A percentile compares a stretch with the other conserved stretches of the same genome.
Conservation (phyloP, 2,113 vertebrate species). For the Erinaceus europaeus region DNA sequence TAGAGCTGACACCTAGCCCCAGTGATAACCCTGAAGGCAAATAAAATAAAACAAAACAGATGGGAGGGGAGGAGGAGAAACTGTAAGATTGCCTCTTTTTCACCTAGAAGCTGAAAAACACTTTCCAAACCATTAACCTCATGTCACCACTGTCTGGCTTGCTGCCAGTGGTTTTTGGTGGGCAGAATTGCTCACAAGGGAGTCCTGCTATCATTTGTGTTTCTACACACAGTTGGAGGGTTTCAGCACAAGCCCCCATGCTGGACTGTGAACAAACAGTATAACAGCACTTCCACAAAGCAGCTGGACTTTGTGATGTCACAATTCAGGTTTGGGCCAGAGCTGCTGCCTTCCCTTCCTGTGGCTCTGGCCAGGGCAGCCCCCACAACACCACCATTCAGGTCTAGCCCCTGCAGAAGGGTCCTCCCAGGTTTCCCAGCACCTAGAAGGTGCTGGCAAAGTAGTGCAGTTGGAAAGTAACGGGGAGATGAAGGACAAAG, state of each 20-base stretch:
- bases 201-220: neutral
- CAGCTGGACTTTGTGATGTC: neutral
- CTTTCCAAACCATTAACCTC: neutral
- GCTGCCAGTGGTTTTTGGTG: neutral
- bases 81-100: neutral
- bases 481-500: conserved; percentile 22
- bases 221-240: neutral
- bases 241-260: neutral
- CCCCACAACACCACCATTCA: neutral
- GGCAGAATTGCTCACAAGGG: neutral
- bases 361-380: neutral
- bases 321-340: neutral
- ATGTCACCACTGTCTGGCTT: neutral
- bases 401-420: neutral
- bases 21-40: no score
- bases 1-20: no score
- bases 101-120: neutral
- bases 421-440: neutral
- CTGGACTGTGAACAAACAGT: conserved; percentile 20
- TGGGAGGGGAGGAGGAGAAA: no score
- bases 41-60: no score
- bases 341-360: neutral
- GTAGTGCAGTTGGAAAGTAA: neutral
- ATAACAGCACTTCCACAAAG: neutral
- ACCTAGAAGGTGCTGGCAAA: neutral